Conservation (phyloP, 2,797 vertebrate genomes). For the Hephaestus fuliginosus region DNA sequence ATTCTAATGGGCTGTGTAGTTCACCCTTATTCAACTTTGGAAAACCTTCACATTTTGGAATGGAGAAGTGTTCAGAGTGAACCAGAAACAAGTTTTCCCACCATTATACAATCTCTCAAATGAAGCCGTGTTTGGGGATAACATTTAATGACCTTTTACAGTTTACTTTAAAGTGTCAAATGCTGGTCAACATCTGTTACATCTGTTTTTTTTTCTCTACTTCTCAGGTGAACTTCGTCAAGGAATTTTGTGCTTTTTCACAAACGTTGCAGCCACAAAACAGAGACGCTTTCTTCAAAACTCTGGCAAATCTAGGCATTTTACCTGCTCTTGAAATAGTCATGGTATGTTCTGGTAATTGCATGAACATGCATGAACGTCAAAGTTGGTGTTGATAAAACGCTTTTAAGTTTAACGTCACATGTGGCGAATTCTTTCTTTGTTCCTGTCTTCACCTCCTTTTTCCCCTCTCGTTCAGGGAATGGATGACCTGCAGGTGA, state of each 20-base stretch:
- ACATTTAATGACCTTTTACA: background rate
- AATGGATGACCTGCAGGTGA: conserved; percentile 98
- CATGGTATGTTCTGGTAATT: conserved; percentile 87
- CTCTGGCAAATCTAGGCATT: conserved; percentile 95
- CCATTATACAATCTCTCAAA: background rate
- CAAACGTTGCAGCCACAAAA: conserved; percentile 97
- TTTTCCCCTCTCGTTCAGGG: conserved; percentile 82
- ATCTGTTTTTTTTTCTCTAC: conserved; percentile 42
- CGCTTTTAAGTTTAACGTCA: background rate
- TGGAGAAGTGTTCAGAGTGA: background rate
- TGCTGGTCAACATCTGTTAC: background rate
- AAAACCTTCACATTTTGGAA: background rate
- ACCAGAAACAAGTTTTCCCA: background rate
- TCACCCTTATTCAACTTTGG: background rate
- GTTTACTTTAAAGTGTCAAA: background rate
- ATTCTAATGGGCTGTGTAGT: background rate
- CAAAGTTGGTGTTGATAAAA: background rate
- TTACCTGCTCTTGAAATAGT: conserved; percentile 97
- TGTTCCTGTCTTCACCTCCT: background rate
- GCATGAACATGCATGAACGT: background rate
- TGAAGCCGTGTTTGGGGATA: background rate
- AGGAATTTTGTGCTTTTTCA: conserved; percentile 97
- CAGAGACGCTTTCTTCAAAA: conserved; percentile 97
- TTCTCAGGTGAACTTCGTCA: conserved; percentile 95
- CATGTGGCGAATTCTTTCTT: background rate